Base-by-base conservation (phyloP, 2,113 vertebrate species). In the Odocoileus virginianus region DNA sequence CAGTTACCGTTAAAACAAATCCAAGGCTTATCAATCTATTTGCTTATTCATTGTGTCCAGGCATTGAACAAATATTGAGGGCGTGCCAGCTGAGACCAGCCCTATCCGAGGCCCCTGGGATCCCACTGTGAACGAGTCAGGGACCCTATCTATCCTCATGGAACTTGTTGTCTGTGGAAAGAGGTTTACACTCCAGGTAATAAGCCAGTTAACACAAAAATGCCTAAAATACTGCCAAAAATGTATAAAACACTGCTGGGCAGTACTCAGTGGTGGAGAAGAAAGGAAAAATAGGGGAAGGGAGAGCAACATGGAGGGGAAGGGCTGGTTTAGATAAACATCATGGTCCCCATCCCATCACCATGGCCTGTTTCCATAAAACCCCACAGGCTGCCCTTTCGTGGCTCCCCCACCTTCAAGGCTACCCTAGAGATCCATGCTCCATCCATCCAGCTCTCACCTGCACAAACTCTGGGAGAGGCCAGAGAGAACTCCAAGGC, bases 11-110 rank as follows among this genome's bases (percentile, higher is more conserved):
- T 45, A 21, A 47, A 54, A 50, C 54, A 40, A 82, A n/a, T 58
- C 10, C 5, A 16, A 15, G 10, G 93, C 27, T 47, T 50, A 25
- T 7, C n/a, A 19, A 27, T 17, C 47, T 87, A 15, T 71, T 47
- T 90, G 85, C n/a, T 76, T 12, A 30, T 36, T 74, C n/a, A 0
- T 25, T 40, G 36, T 43, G 30, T 57, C 28, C 14, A 25, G 54
- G 27, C 78, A 76, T 4, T 78, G 40, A 54, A 83, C 79, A 95
- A 43, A 90, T 55, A 89, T 36, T 81, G 58, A 52, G 19, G 50
- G 71, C 40, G 89, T 4, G 6, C 52, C 2, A 2, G 3, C 86
- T 10, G 7, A 2, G 8, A 3, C 28, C 19, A 10, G 40, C 5
- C 57, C 57, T 60, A 57, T 19, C 47, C 6, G 3, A 17, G 36